Evolutionary conservation across 2,797 vertebrate species (phyloP).

Genomic region (Coendou prehensilis): DNA sequence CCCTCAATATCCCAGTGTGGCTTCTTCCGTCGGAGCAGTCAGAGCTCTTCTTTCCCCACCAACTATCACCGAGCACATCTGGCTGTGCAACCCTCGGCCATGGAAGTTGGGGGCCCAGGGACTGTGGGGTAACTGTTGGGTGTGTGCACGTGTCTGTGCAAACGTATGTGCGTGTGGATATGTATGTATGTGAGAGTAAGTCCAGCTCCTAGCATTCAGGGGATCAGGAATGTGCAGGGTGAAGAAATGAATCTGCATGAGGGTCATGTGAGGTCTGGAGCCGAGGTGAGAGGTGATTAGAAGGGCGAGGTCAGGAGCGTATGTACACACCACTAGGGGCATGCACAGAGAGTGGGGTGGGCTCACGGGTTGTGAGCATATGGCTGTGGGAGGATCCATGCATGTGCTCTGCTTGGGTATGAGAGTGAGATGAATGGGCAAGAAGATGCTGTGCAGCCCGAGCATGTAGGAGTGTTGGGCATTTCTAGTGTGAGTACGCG

Average conservation of each 20-base stretch:
- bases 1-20: constrained; percentile 91
- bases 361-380: constrained; percentile 54
- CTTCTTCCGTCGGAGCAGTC: constrained; percentile 95
- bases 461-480: constrained; percentile 35
- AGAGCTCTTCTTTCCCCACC: constrained; percentile 91
- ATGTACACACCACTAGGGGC: neutral
- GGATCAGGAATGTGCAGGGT: neutral
- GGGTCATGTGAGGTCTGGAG: neutral
- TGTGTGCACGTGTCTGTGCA: neutral
- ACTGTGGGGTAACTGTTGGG: constrained; percentile 86
- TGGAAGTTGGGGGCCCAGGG: constrained; percentile 93
- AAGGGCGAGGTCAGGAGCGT: neutral
- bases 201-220: neutral
- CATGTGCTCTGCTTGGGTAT: constrained; percentile 57
- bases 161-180: neutral
- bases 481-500: neutral
- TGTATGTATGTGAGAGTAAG: neutral
- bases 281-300: neutral
- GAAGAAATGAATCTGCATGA: constrained; percentile 42
- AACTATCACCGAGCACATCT: constrained; percentile 94
- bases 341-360: neutral
- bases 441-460: neutral
- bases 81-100: constrained; percentile 95
- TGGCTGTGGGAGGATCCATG: neutral
- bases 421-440: constrained; percentile 32